Conservation (phyloP, 1,140 invertebrate species). For the Drosophila nikananu region DNA sequence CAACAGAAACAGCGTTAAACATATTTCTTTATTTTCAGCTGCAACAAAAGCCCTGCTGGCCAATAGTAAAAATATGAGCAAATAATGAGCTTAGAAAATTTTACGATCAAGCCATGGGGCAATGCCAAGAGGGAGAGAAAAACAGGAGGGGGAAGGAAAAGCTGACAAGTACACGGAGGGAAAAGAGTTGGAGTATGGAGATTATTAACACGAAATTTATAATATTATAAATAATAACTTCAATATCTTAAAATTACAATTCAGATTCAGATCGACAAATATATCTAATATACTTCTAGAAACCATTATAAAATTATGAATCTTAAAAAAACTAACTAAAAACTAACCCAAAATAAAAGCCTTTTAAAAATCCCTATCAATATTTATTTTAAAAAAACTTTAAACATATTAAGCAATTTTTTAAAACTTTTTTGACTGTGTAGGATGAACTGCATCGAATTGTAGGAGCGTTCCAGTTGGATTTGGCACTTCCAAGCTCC, state of each 20-base stretch:
- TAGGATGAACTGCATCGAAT: constrained; percentile 27
- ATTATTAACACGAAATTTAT: background rate
- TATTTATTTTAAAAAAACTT: background rate
- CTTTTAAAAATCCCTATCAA: background rate
- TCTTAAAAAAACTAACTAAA: too few relatives aligned
- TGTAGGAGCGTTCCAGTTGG: constrained; percentile 28
- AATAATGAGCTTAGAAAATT: constrained; percentile 83
- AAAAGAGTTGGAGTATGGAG: background rate
- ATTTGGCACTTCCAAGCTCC: constrained; percentile 37
- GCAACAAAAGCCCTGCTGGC: constrained; percentile 56
- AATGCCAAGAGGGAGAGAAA: constrained; percentile 27
- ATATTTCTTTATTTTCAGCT: constrained; percentile 29
- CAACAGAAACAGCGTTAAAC: constrained; percentile 71
- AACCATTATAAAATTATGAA: too few relatives aligned
- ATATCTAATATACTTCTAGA: too few relatives aligned
- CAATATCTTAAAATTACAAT: too few relatives aligned
- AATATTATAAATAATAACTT: too few relatives aligned
- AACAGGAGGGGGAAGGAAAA: background rate
- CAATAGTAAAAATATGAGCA: constrained; percentile 73
- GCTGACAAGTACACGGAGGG: background rate
- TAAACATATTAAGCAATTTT: background rate
- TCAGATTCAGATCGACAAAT: too few relatives aligned
- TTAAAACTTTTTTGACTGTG: background rate
- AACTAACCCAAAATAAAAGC: too few relatives aligned
- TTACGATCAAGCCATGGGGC: constrained; percentile 55